Base-by-base conservation (phyloP, 1,140 invertebrate species). In the Heliothis subflexa region DNA sequence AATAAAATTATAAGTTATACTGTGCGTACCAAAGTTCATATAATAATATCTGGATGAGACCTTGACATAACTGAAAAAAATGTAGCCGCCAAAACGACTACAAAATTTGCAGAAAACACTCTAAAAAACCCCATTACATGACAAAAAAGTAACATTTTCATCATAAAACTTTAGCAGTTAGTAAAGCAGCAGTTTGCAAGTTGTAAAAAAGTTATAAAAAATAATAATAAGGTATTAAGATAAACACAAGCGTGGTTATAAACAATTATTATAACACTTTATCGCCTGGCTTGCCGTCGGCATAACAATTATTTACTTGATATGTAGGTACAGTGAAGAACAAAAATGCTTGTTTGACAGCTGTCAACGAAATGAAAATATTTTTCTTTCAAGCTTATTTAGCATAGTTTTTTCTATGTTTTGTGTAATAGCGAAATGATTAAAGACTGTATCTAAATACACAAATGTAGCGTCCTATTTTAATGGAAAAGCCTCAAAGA, bases 131-230 rank as follows among this genome's bases (percentile, higher is more conserved):
- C 7, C 21, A 2, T 25, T 2, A 25, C 0, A 25, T 25, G 21
- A 25, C 16, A 47, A 47, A 66, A 66, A 49, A 66, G 10, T 18
- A 47, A 18, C 62, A 66, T 66, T 66, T 64, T 66, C 4, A 33
- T 21, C 40, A 18, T 66, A 47, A 40, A 66, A 66, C 40, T 21
- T 10, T 11, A 18, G 40, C 40, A 66, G 40, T 66, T 21, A 47
- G 11, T n/a, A n/a, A n/a, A n/a, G n/a, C n/a, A 18, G 40, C 40
- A 66, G 40, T 66, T 21, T 21, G 11, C 40, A 66, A 16, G n/a
- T 66, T 12, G 12, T 66, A 18, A 45, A 62, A 16, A 16, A 47
- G 16, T 40, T 47, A 13, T 40, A 21, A 47, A 66, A 13, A 40
- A 13, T 7, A 49, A 66, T 16, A 21, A 47, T 66, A 21, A 12